A percentile compares a stretch with the other conserved stretches of the same genome.
These are phyloP conservation scores for Limnephilus lunatus DNA, from an alignment of 2,888 invertebrate genomes.

Conservation along the genomic window DNA sequence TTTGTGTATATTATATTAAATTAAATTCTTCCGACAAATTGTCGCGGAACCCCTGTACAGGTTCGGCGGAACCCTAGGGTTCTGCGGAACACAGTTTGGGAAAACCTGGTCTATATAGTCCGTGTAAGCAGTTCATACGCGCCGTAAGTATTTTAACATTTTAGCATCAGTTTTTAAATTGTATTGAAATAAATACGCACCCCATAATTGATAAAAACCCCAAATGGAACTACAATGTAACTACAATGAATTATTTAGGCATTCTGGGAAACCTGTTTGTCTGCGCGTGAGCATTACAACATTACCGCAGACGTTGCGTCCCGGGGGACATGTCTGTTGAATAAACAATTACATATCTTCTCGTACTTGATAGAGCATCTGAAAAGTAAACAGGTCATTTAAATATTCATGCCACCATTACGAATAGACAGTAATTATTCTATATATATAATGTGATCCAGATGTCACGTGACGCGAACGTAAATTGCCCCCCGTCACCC, in stretches of 20 bases:
- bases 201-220: background rate
- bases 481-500: slow-evolving; percentile 54
- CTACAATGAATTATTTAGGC: background rate
- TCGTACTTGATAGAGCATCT: background rate
- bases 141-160: too few species aligned
- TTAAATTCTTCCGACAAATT: too few species aligned
- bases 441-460: slow-evolving; percentile 29
- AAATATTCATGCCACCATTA: background rate
- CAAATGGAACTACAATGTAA: background rate
- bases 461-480: slow-evolving; percentile 52
- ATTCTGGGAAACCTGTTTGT: background rate
- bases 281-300: background rate
- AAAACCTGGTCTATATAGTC: too few species aligned
- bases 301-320: background rate
- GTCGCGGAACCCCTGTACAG: too few species aligned
- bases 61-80: too few species aligned
- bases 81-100: too few species aligned
- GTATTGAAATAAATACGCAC: background rate
- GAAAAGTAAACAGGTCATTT: background rate
- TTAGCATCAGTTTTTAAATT: too few species aligned
- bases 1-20: too few species aligned
- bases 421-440: background rate
- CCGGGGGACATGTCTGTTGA: background rate
- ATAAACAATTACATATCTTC: background rate
- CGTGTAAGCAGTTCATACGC: too few species aligned